Conservation (phyloP, 35 echinoderm and acorn worm species). For the Diadema setosum region DNA sequence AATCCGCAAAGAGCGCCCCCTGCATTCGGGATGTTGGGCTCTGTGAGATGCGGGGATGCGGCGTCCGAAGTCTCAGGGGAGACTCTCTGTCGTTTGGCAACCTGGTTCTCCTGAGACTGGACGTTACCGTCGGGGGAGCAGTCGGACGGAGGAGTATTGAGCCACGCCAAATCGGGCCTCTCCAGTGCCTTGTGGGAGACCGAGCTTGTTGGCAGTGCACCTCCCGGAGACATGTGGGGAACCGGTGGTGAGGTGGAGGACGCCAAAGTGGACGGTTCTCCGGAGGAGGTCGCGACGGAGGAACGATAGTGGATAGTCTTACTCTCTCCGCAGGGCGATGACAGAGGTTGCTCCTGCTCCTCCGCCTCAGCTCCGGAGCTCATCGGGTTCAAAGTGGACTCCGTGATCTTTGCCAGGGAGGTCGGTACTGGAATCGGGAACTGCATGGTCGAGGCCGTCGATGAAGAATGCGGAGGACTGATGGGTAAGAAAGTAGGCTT, state of each 20-base stretch:
- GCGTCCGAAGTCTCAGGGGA: neutral
- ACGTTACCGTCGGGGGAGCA: neutral
- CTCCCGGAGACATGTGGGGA: neutral
- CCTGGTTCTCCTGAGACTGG: neutral
- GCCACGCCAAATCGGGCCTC: neutral
- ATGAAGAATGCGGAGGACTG: neutral
- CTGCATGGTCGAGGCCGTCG: neutral
- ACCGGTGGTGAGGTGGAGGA: neutral
- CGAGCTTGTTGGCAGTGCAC: neutral
- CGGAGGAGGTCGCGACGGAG: neutral
- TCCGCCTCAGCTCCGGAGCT: neutral
- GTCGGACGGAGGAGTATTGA: neutral
- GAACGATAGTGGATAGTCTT: conserved; percentile 6
- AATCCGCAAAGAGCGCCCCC: neutral
- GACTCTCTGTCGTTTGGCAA: neutral
- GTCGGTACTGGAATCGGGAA: conserved; percentile 13
- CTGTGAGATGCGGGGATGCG: neutral
- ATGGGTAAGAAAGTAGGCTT: neutral
- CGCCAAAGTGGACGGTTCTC: neutral
- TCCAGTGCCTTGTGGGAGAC: neutral
- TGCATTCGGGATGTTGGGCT: neutral
- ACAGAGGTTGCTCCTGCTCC: neutral
- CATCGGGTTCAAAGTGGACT: neutral
- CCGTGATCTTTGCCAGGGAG: neutral
- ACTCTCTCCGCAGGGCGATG: neutral